A percentile compares a stretch with the other conserved stretches of the same genome.
Conservation (phyloP, 2,888 invertebrate genomes). For the Bombylius discolor region DNA sequence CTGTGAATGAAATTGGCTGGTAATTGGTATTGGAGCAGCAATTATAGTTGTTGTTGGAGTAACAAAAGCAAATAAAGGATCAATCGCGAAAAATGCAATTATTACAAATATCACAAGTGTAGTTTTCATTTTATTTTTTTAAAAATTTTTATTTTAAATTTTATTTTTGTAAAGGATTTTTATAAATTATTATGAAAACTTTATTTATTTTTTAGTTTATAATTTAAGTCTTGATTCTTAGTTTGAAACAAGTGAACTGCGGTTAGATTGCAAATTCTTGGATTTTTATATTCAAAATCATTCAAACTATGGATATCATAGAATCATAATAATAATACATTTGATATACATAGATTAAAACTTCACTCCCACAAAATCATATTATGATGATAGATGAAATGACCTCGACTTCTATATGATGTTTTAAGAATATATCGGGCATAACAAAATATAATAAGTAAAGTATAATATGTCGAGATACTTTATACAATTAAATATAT, state of each 20-base stretch:
- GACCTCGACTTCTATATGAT: background rate
- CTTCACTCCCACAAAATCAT: background rate
- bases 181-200: too few species aligned
- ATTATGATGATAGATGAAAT: background rate
- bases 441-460: too few species aligned
- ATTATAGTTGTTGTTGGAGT: slow-evolving; percentile 3
- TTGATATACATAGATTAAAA: background rate
- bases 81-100: background rate
- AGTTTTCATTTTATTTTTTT: background rate
- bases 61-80: background rate
- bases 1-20: slow-evolving; percentile 44
- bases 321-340: too few species aligned
- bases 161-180: background rate
- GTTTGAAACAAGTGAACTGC: background rate
- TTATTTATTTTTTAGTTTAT: background rate
- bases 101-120: background rate
- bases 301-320: background rate
- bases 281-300: background rate
- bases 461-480: too few species aligned
- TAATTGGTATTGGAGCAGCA: slow-evolving; percentile 22
- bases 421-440: background rate
- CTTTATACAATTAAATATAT: too few species aligned
- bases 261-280: background rate
- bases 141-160: background rate
- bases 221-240: background rate